Evolutionary conservation across 53 echinoderm and acorn worm genomes (phyloP).

Genomic region (Antedon mediterranea): DNA sequence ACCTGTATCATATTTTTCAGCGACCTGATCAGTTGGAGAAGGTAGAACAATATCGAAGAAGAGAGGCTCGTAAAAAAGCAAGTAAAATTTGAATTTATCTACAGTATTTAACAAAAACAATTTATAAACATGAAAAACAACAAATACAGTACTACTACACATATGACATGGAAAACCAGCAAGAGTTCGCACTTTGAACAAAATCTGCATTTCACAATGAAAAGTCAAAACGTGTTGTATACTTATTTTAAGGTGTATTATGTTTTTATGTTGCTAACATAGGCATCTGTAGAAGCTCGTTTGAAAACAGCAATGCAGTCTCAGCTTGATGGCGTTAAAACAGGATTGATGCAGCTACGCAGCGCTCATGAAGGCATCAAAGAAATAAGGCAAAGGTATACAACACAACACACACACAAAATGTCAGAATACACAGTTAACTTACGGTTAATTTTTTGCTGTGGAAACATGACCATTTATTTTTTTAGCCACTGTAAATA

Average conservation of each 20-base stretch:
- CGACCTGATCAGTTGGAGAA: slow-evolving; percentile 90
- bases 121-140: too few relatives aligned
- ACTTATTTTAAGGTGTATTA: too few relatives aligned
- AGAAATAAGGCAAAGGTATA: slow-evolving; percentile 77
- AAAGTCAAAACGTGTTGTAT: not conserved
- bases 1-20: slow-evolving; percentile 12
- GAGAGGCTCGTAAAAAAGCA: slow-evolving; percentile 82
- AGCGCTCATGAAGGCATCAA: slow-evolving; percentile 66
- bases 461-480: not conserved
- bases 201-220: too few relatives aligned
- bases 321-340: slow-evolving; percentile 90
- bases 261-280: not conserved
- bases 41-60: slow-evolving; percentile 75
- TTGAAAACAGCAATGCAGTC: slow-evolving; percentile 98
- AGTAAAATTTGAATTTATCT: not conserved
- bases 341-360: slow-evolving; percentile 73
- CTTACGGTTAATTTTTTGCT: too few relatives aligned
- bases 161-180: too few relatives aligned
- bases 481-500: too few relatives aligned
- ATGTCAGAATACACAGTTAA: too few relatives aligned
- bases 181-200: too few relatives aligned
- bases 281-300: slow-evolving; percentile 95
- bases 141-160: not conserved
- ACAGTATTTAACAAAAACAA: too few relatives aligned
- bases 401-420: too few relatives aligned